Conservation (phyloP, 2,888 invertebrate genomes). For the Thereva unica region DNA sequence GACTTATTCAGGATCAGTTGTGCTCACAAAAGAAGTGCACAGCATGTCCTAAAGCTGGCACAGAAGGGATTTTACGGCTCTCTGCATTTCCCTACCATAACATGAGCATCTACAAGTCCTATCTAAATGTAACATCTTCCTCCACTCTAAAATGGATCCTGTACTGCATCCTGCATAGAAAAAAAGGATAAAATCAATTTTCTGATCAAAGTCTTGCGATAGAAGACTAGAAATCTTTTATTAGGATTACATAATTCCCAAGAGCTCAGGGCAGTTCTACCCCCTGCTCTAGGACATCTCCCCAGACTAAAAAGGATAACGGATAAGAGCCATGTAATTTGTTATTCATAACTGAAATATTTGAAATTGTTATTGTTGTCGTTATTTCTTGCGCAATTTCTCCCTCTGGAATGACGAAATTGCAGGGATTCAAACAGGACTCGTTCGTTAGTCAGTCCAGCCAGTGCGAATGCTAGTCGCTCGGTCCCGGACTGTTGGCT, state of each 20-base stretch:
- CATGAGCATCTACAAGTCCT: conserved; percentile 27
- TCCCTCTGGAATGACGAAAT: conserved; percentile 11
- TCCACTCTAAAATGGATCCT: conserved; percentile 6
- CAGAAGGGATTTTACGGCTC: conserved; percentile 8
- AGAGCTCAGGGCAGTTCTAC: conserved; percentile 14
- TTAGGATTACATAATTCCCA: conserved; percentile 37
- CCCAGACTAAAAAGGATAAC: conserved; percentile 15
- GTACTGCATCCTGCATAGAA: conserved; percentile 8
- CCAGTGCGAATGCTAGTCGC: neutral
- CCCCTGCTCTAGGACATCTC: conserved; percentile 11
- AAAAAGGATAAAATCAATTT: conserved; percentile 40
- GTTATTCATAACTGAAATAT: conserved; percentile 43
- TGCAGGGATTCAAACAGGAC: neutral
- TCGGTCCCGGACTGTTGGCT: conserved; percentile 6
- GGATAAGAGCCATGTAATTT: conserved; percentile 42
- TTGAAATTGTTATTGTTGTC: conserved; percentile 34
- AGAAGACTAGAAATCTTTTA: conserved; percentile 33
- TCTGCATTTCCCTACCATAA: conserved; percentile 12
- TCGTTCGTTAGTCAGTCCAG: conserved; percentile 11
- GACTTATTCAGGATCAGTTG: conserved; percentile 55
- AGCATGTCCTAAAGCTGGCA: conserved; percentile 26
- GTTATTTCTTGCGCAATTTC: conserved; percentile 5
- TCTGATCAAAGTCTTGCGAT: conserved; percentile 37
- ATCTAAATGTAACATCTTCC: conserved; percentile 4
- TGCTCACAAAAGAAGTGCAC: conserved; percentile 33